These are phyloP conservation scores for Ammodytes dubius DNA, from an alignment of 2,113 vertebrate species.

Conservation along the genomic window DNA sequence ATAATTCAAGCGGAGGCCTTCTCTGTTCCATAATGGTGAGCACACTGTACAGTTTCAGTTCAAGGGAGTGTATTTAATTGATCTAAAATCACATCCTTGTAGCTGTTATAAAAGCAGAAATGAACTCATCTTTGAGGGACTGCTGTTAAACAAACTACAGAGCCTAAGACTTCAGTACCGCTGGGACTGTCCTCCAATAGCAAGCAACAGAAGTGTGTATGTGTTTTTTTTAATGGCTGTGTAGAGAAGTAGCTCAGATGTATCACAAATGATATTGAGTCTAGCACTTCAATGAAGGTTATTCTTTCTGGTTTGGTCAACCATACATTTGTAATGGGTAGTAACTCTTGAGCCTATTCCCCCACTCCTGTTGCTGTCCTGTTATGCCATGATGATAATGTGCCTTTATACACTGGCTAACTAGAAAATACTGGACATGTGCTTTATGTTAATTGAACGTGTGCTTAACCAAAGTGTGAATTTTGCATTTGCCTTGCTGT, in stretches of 20 bases:
- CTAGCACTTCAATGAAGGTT: neutral
- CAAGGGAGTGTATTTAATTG: neutral
- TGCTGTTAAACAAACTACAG: neutral
- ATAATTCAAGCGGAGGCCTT: neutral
- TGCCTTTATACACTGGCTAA: slow-evolving; percentile 65
- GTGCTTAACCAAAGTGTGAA: slow-evolving; percentile 28
- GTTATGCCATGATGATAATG: slow-evolving; percentile 30
- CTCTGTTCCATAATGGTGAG: neutral
- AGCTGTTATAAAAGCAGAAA: neutral
- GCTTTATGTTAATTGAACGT: slow-evolving; percentile 5
- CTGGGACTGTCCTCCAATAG: neutral
- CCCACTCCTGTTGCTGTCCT: neutral
- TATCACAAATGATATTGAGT: neutral
- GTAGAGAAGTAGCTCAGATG: neutral
- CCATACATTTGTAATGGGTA: neutral
- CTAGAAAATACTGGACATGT: slow-evolving; percentile 41
- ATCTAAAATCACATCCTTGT: neutral
- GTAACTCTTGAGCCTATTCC: neutral
- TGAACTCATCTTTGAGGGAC: neutral
- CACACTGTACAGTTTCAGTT: neutral
- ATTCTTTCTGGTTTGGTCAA: neutral
- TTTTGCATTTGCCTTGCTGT: slow-evolving; percentile 29
- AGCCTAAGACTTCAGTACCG: neutral
- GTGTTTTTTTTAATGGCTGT: neutral
- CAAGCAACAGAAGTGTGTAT: neutral